Base-by-base conservation (phyloP, 64 coral and sea anemone genomes). In the Actinia equina region DNA sequence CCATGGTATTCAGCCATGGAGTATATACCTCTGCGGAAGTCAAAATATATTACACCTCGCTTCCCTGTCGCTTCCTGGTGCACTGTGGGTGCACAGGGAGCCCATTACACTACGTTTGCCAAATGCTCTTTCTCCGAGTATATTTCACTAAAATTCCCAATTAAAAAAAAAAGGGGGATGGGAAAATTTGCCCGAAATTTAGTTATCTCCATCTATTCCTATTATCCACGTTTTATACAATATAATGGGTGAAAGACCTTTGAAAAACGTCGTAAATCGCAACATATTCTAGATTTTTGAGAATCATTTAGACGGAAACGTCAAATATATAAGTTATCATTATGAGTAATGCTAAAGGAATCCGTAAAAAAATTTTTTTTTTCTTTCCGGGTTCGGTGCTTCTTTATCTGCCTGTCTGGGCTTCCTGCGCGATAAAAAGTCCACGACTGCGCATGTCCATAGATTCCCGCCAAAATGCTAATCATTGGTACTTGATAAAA, bases 391-490 rank as follows among this genome's bases (percentile, higher is more conserved):
- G 23, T 71, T 6, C 18, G 18, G 7, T 22, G 19, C 14, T 30
- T 13, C 13, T 74, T 8, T 10, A 41, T 11, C 23, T 42, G 7
- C 19, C 26, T n/a, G n/a, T n/a, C n/a, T n/a, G n/a, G n/a, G n/a
- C 49, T 81, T 17, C 44, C 78, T 81, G 78, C 52, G 78, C 52
- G 26, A 65, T n/a, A n/a, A 11, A 20, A 13, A 26, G 11, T 53
- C 45, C 2, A 13, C 6, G 52, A 69, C 19, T 84, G 88, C 91
- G 94, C 94, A 96, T 96, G 94, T 41, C n/a, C 52, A 85, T 42
- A 63, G 46, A 88, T 96, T 90, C 94, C 94, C 85, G 94, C 94
- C 94, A 89, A 81, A 88, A 87, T 69, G 46, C 63, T 49, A 67
- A 83, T 69, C 23, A 74, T 3, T 14, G 12, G 69, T n/a, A n/a